Percentiles rank a stretch among this genome's conserved stretches.
Evolutionary conservation across 2,113 vertebrate species (phyloP).

Genomic region (Tragulus kanchil): DNA sequence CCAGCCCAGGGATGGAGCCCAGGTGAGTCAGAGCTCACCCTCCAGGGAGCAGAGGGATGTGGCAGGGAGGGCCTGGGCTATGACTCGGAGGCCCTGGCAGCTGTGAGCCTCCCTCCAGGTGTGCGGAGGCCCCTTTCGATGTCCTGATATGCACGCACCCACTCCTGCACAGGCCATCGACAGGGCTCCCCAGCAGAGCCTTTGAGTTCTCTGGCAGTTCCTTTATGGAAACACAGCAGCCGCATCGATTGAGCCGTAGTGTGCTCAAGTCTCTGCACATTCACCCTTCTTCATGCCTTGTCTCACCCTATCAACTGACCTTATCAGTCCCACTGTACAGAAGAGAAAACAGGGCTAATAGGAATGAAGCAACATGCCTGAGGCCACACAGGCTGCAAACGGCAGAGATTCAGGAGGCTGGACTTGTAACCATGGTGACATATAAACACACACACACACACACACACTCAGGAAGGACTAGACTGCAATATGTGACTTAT

Average conservation of each 20-base stretch:
- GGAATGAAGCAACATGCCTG: neutral
- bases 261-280: neutral
- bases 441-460: neutral
- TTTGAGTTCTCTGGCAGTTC: neutral
- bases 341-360: neutral
- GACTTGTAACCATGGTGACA: neutral
- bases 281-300: neutral
- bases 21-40: slow-evolving; percentile 59
- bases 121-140: fast-evolving
- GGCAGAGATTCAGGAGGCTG: neutral
- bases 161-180: neutral
- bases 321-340: neutral
- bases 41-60: slow-evolving; percentile 53
- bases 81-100: slow-evolving; percentile 65
- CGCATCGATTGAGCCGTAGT: neutral
- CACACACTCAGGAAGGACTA: neutral
- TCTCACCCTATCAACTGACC: neutral
- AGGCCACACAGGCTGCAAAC: neutral
- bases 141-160: neutral
- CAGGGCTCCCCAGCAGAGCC: neutral
- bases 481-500: neutral
- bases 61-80: slow-evolving; percentile 33
- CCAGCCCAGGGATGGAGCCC: neutral
- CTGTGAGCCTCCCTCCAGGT: neutral
- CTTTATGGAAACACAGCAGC: neutral